These are phyloP conservation scores for Eretmochelys imbricata DNA, from an alignment of 2,113 vertebrate genomes.

Conservation along the genomic window DNA sequence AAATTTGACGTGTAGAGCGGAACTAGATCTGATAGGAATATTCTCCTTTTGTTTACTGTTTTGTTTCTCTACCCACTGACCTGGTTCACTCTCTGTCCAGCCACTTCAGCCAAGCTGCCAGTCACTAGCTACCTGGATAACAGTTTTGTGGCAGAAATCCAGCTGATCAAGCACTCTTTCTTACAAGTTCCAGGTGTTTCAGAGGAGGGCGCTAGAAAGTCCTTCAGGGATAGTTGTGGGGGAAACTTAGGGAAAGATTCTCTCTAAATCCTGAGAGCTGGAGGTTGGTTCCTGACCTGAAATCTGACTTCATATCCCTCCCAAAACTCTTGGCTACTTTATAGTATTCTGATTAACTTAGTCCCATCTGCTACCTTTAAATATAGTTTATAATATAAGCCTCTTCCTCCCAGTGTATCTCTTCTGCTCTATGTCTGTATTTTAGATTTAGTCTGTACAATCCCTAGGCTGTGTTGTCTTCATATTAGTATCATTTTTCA, in stretches of 20 bases:
- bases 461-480: not conserved
- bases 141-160: not conserved
- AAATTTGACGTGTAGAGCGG: not conserved
- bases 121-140: rapidly evolving
- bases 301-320: not conserved
- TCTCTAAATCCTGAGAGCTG: not conserved
- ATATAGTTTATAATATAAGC: rapidly evolving
- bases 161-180: not conserved
- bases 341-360: rapidly evolving
- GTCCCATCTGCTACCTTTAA: not conserved
- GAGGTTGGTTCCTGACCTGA: not conserved
- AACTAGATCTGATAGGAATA: not conserved
- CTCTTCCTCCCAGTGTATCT: rapidly evolving
- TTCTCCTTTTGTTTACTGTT: not conserved
- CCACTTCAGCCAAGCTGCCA: not conserved
- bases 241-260: not conserved
- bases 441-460: not conserved
- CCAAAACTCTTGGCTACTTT: rapidly evolving
- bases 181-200: not conserved
- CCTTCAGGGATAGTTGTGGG: no score
- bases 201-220: not conserved
- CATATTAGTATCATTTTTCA: not conserved
- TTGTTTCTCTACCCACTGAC: not conserved
- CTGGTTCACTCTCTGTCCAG: rapidly evolving
- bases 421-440: not conserved